These are phyloP conservation scores for Drosophila neoperkinsi DNA, from an alignment of 2,888 invertebrate species.

Conservation along the genomic window DNA sequence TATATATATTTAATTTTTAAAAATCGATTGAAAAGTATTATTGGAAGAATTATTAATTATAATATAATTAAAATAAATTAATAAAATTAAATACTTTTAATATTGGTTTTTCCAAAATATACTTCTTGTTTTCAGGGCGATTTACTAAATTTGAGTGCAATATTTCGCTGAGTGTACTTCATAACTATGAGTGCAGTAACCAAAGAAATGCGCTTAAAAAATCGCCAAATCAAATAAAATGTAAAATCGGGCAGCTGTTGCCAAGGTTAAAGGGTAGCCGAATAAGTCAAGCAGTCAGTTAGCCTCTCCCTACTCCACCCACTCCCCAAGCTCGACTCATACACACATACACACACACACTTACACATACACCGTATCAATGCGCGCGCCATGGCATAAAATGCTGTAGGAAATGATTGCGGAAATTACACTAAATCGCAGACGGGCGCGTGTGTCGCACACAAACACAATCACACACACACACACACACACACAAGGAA, in stretches of 20 bases:
- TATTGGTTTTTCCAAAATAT: too few species aligned
- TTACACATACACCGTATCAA: conserved; percentile 45
- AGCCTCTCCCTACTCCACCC: conserved; percentile 10
- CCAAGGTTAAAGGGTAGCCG: conserved; percentile 36
- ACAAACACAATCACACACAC: conserved; percentile 13
- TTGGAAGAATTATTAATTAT: too few species aligned
- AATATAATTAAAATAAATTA: too few species aligned
- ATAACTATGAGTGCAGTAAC: conserved; percentile 23
- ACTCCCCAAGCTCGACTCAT: not conserved
- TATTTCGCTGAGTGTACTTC: not conserved
- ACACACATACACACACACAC: not conserved
- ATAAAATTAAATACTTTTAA: too few species aligned
- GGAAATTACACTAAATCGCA: conserved; percentile 78
- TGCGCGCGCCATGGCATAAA: conserved; percentile 62
- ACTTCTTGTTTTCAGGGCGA: not conserved
- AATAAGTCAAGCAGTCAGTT: conserved; percentile 36
- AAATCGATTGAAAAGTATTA: too few species aligned
- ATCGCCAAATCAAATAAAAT: conserved; percentile 24
- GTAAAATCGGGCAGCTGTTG: conserved; percentile 41
- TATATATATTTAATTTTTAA: too few species aligned
- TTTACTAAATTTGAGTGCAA: not conserved
- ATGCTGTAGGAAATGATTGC: conserved; percentile 77
- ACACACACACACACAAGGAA: not conserved
- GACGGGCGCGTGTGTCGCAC: conserved; percentile 56
- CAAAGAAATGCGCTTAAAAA: conserved; percentile 25